Base-by-base conservation (phyloP, 2,888 invertebrate genomes). In the Oscheius onirici region DNA sequence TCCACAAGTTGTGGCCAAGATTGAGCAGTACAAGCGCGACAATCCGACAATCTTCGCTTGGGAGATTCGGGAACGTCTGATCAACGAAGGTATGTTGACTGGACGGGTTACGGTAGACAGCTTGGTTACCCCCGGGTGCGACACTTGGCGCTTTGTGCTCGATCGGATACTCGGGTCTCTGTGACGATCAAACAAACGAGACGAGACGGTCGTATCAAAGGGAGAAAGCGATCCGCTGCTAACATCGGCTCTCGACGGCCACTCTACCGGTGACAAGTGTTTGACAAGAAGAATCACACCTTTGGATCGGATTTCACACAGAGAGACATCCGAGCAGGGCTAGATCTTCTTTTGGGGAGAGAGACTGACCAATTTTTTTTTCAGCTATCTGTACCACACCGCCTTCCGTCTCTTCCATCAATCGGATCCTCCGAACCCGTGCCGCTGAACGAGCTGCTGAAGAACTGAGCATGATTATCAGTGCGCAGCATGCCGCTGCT, bases 31-130 rank as follows among this genome's bases (percentile, higher is more conserved):
- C 91, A 97, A 97, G 90, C 90, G 95, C 84, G 96, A 97, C 89
- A 97, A 97, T 89, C 96, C 97, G 3, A 97, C 97, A 74, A 96
- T 97, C 88, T 97, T 97, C 89, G 97, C 97, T 57, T 97, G 97
- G 97, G 97, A 97, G 91, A 97, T 97, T 83, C 91, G 97, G 71
- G 97, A 97, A 90, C 91, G 95, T 89, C 92, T 97, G 77, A 94
- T 97, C 87, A 93, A 94, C 78, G 96, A 97, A 93, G 95, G 95
- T 95, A 34, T 43, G 49, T 58, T n/a, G 20, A 49, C 49, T 46
- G 24, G 46, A 10, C 13, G 34, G 34, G 34, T 34, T 63, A 63
- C 63, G 63, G 63, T 63, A 63, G 63, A n/a, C 22, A 43, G 20
- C n/a, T 41, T 22, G 60, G 60, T 63, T 49, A 49, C 63, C 2